Percentiles rank a stretch among this genome's conserved stretches.
These are phyloP conservation scores for Orthonychiurus folsomi DNA, from an alignment of 2,888 invertebrate species.

Conservation along the genomic window DNA sequence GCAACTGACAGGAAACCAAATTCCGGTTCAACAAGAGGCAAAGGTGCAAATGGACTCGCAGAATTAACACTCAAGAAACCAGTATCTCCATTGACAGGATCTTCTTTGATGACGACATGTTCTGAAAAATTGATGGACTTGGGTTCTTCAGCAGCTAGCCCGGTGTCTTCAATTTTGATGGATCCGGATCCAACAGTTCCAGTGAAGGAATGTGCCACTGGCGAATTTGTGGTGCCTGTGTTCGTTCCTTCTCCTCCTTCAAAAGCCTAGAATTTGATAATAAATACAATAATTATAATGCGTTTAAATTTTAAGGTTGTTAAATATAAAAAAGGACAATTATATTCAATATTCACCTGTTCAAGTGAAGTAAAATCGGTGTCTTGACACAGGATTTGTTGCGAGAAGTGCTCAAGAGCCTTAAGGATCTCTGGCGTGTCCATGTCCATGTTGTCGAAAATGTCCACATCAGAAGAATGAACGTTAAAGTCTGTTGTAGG, in stretches of 20 bases:
- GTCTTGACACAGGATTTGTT: slow-evolving; percentile 29
- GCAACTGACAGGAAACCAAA: slow-evolving; percentile 17
- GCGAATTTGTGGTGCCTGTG: not conserved
- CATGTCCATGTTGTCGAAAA: slow-evolving; percentile 31
- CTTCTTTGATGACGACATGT: not conserved
- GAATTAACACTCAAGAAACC: slow-evolving; percentile 11
- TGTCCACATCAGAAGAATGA: slow-evolving; percentile 30
- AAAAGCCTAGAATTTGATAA: not conserved
- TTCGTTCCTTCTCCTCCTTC: not conserved
- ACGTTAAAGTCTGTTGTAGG: slow-evolving; percentile 29
- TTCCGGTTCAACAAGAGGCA: slow-evolving; percentile 18
- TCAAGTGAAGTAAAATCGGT: slow-evolving; percentile 23
- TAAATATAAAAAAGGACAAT: not conserved
- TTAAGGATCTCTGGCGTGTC: slow-evolving; percentile 35
- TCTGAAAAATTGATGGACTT: not conserved
- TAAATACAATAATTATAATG: no score
- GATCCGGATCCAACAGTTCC: not conserved
- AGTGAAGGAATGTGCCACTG: not conserved
- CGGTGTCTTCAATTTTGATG: slow-evolving; percentile 11
- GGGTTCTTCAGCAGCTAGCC: slow-evolving; percentile 10
- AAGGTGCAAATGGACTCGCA: slow-evolving; percentile 10
- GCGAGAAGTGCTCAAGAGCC: slow-evolving; percentile 32
- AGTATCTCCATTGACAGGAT: slow-evolving; percentile 6
- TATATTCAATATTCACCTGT: slow-evolving; percentile 20
- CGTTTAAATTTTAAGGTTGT: not conserved